phyloP scores from a whole-genome alignment of 1,140 invertebrate genomes.

The Aphelenchoides fujianensis region DNA sequence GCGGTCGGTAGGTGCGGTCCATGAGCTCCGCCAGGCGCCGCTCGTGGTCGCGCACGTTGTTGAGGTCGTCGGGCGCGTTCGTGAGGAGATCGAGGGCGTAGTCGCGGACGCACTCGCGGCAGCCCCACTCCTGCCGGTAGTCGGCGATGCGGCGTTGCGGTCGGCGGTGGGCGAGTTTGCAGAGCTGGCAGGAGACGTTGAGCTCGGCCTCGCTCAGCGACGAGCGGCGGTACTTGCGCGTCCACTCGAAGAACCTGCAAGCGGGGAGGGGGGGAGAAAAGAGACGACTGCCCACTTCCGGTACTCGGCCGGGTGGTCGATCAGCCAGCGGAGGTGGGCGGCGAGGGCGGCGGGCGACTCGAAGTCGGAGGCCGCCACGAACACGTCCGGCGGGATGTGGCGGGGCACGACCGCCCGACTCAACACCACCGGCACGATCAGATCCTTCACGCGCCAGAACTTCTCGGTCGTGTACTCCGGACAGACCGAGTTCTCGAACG shows the following conservation, averaged over 20 bases:
- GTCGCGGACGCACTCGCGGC: neutral
- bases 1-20: no score
- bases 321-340: conserved; percentile 10
- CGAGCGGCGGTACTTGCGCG: conserved; percentile 1
- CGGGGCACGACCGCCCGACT: neutral
- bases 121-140: neutral
- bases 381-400: conserved; percentile 23
- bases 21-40: no score
- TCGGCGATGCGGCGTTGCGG: neutral
- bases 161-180: neutral
- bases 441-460: conserved; percentile 29
- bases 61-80: no score
- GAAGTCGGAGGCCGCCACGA: conserved; percentile 31
- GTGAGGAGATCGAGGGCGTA: no score
- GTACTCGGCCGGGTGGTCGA: neutral
- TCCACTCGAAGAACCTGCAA: conserved; percentile 18
- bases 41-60: no score
- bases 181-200: neutral
- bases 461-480: conserved; percentile 55
- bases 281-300: neutral
- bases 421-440: conserved; percentile 30
- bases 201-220: neutral
- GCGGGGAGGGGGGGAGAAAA: neutral
- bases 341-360: conserved; percentile 3
- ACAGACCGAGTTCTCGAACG: conserved; percentile 70